Evolutionary conservation across 2,113 vertebrate species (phyloP), one percentile per base, ranked within the genome.

Genomic region (Oryzias melastigma): DNA sequence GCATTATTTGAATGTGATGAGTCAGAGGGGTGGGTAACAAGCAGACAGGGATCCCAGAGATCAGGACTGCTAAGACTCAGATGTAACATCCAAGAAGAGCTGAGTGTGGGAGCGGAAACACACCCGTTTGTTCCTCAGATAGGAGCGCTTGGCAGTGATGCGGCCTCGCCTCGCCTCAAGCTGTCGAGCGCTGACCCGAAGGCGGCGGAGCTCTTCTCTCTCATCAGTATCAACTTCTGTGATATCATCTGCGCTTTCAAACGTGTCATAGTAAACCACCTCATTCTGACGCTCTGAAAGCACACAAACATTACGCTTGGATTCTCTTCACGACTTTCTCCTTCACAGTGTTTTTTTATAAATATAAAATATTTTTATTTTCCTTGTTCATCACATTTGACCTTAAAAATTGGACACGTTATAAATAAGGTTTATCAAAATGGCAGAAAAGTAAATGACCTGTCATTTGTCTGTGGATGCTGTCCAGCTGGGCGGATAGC

Each of bases 101-200:
- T 6, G n/a, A 54, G 41, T 41, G 10, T 0, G 17, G 46, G 46
- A 40, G 18, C 19, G 41, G n/a, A 51, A 20, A 82, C 82, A 54
- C 83, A 98, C 97, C 95, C 93, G 96, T 88, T 99, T 99, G 87
- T 95, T 96, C 91, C 92, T 94, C 91, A 99, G 94, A 90, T 98
- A 98, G 91, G 96, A 95, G 91, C 97, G 96, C 90, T 98, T 98
- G 82, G 95, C 94, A 65, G 93, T 95, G 89, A 98, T 96, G 64
- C 95, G 95, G 44, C 96, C 96, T 75, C 96, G 94, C 48, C 94
- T 93, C 61, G 95, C 94, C 91, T 99, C 96, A 73, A 99, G 91
- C 84, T 97, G 96, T 17, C 95, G 93, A 10, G 93, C 91, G 82
- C 94, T 96, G 83, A 94, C 93, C 71, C 97, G 95, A 52, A 98